These are phyloP conservation scores for Magallana nippona DNA, from an alignment of 2,888 invertebrate genomes.

Conservation along the genomic window DNA sequence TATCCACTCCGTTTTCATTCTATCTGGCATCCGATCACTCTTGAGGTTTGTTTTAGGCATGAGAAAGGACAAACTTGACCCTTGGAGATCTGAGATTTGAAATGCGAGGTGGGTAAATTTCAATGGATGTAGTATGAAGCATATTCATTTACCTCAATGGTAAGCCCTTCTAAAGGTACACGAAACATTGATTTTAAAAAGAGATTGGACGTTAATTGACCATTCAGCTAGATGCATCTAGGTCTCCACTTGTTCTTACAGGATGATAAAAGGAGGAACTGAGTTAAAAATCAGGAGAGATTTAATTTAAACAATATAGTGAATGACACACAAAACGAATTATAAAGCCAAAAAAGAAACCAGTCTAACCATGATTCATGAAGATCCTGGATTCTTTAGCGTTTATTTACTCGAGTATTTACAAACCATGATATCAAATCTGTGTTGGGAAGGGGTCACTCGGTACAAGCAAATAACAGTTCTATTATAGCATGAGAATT, in stretches of 20 bases:
- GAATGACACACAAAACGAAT: constrained; percentile 10
- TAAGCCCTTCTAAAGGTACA: constrained; percentile 1
- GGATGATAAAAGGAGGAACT: neutral
- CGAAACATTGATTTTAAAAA: constrained; percentile 27
- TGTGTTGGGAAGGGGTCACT: constrained; percentile 16
- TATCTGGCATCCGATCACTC: neutral
- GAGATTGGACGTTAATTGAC: constrained; percentile 1
- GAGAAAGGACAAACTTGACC: constrained; percentile 17
- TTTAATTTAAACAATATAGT: neutral
- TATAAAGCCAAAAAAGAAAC: neutral
- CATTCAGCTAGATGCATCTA: neutral
- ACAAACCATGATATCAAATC: constrained; percentile 22
- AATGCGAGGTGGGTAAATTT: constrained; percentile 4
- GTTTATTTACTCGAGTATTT: constrained; percentile 10
- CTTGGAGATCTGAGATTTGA: neutral
- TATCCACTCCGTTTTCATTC: neutral
- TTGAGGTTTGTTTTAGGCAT: constrained; percentile 3
- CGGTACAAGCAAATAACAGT: constrained; percentile 17
- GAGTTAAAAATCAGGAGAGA: constrained; percentile 3
- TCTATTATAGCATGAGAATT: constrained; percentile 29
- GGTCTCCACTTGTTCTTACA: neutral
- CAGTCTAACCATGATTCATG: neutral
- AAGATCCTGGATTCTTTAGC: neutral
- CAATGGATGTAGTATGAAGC: constrained; percentile 3
- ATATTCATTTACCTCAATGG: neutral